Conservation (phyloP, 2,797 vertebrate genomes). For the Novumbra hubbsi region DNA sequence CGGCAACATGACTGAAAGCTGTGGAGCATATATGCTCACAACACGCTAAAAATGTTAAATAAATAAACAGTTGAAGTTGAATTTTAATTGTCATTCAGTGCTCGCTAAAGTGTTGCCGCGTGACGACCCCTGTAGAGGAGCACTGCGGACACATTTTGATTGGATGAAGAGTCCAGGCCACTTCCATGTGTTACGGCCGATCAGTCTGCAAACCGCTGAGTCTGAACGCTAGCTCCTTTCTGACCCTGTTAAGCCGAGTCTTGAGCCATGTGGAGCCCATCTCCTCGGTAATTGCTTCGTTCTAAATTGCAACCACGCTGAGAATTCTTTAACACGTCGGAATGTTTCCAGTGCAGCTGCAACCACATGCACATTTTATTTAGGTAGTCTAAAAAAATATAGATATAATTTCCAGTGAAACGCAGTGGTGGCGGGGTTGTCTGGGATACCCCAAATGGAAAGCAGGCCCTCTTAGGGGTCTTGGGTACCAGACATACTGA, state of each 20-base stretch:
- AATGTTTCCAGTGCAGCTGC: slow-evolving; percentile 19
- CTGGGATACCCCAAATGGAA: slow-evolving; percentile 15
- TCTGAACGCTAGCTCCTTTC: slow-evolving; percentile 6
- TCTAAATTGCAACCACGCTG: slow-evolving; percentile 30
- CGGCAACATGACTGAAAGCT: too few species aligned
- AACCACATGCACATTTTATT: slow-evolving; percentile 18
- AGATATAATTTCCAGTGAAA: slow-evolving; percentile 2
- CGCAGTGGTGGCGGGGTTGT: not conserved
- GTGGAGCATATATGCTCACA: too few species aligned
- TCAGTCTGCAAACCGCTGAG: not conserved
- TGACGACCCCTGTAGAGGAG: not conserved
- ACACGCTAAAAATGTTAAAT: too few species aligned
- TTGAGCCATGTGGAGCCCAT: slow-evolving; percentile 25
- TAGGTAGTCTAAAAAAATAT: not conserved
- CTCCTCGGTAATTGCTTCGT: slow-evolving; percentile 23
- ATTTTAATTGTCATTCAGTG: too few species aligned
- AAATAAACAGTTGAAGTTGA: too few species aligned
- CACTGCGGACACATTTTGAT: too few species aligned
- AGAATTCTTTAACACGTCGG: slow-evolving; percentile 29
- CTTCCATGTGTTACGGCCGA: not conserved
- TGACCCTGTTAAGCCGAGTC: slow-evolving; percentile 7
- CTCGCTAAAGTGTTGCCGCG: not conserved
- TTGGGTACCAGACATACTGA: not conserved
- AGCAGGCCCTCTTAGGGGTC: not conserved
- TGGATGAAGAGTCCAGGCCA: not conserved